These are phyloP conservation scores for Caenorhabditis sinica DNA, from an alignment of 2,888 invertebrate species.

Conservation along the genomic window DNA sequence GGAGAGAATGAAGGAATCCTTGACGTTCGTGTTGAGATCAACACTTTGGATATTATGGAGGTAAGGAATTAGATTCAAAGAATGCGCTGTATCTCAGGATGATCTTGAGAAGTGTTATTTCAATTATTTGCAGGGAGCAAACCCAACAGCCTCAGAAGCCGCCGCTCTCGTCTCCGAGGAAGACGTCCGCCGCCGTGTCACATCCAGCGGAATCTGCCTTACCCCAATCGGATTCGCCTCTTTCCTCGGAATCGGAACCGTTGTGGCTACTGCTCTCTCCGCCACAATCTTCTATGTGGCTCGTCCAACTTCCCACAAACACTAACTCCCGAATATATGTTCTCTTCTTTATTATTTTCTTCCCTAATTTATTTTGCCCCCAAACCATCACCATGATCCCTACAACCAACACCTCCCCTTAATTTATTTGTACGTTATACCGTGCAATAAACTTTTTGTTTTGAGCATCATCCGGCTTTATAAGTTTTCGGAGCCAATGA, in stretches of 20 bases:
- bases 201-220: slow-evolving; percentile 66
- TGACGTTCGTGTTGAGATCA: slow-evolving; percentile 76
- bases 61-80: slow-evolving; percentile 23
- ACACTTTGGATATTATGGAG: slow-evolving; percentile 74
- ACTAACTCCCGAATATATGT: slow-evolving; percentile 38
- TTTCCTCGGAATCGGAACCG: slow-evolving; percentile 72
- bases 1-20: slow-evolving; percentile 71
- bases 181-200: slow-evolving; percentile 43
- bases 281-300: slow-evolving; percentile 72
- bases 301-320: slow-evolving; percentile 67
- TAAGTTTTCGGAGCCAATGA: slow-evolving; percentile 29
- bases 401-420: background rate
- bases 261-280: slow-evolving; percentile 72
- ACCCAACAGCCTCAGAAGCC: slow-evolving; percentile 61
- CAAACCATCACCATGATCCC: slow-evolving; percentile 39
- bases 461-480: slow-evolving; percentile 49
- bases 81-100: too few species aligned
- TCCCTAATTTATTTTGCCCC: slow-evolving; percentile 63
- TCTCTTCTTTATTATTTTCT: slow-evolving; percentile 8
- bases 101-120: background rate
- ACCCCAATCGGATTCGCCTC: slow-evolving; percentile 73
- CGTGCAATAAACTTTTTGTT: slow-evolving; percentile 61
- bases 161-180: slow-evolving; percentile 62
- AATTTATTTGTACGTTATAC: slow-evolving; percentile 62
- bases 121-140: slow-evolving; percentile 51